These are phyloP conservation scores for Lucifuga dentata DNA, from an alignment of 2,113 vertebrate species.

Conservation along the genomic window DNA sequence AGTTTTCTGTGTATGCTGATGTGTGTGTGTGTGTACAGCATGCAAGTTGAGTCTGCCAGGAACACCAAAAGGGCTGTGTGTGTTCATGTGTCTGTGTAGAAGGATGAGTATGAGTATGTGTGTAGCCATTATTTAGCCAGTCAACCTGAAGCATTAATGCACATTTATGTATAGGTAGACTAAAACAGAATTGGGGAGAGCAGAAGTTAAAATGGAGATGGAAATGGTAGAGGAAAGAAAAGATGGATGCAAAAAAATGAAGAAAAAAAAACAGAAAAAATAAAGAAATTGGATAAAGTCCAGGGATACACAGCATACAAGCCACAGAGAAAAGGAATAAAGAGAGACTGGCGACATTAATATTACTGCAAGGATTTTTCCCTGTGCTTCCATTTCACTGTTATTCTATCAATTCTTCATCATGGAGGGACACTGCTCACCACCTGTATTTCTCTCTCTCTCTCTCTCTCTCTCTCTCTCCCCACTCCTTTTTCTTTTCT, in stretches of 20 bases:
- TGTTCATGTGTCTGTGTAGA: conserved; percentile 9
- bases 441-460: conserved; percentile 18
- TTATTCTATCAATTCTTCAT: conserved; percentile 50
- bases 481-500: conserved; percentile 26
- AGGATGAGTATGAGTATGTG: conserved; percentile 7
- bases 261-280: neutral
- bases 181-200: conserved; percentile 1
- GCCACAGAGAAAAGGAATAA: neutral
- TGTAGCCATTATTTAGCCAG: conserved; percentile 29
- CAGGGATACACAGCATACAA: neutral
- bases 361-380: neutral
- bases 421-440: conserved; percentile 33
- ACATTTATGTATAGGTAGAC: conserved; percentile 14
- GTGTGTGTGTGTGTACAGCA: conserved; percentile 23
- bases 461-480: neutral
- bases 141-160: conserved; percentile 33
- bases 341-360: conserved; percentile 11
- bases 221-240: neutral
- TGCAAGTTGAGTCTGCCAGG: conserved; percentile 48
- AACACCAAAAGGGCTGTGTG: conserved; percentile 25
- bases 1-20: conserved; percentile 21
- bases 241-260: conserved; percentile 4
- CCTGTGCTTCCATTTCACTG: conserved; percentile 27
- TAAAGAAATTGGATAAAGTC: no score
- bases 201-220: neutral